Base-by-base conservation (phyloP, 2,113 vertebrate species). In the Buteo buteo region DNA sequence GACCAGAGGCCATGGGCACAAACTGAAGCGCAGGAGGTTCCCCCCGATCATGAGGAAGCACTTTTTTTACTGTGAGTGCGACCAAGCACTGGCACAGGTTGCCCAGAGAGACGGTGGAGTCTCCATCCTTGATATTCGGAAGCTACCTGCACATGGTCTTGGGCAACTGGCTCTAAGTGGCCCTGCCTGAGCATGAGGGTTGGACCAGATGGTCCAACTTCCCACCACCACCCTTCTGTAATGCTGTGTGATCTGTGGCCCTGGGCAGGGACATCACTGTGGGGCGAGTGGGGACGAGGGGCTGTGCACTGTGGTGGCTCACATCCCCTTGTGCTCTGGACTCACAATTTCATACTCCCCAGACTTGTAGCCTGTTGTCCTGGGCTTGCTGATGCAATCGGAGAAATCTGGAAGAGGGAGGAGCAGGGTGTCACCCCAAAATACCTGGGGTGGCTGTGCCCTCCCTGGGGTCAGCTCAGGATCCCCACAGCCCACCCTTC, bases 331-430 rank as follows among this genome's bases (percentile, higher is more conserved):
- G 17, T 5, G 24, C 22, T 16, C 66, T 28, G 19, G 6, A 88
- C 93, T 89, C 79, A 99, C 99, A 13, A 99, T 99, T 97, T 99
- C 99, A 95, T 98, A 99, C 20, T 99, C 99, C 86, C 99, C 99
- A 14, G 99, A 99, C 96, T 99, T 99, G 47, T 99, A 99, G 69
- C 99, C 99, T 54, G 98, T 99, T 95, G 98, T 98, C 96, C 98
- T 98, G 97, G 96, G 98, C 98, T 98, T 98, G 96, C 98, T 99
- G 97, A 99, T 99, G 94, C 98, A 98, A 96, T 99, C 99, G 25
- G 99, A 99, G 97, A 99, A 99, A 96, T 99, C 99, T 99, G 97
- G 45, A 94, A 96, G 76, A 95, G 38, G 82, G 93, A 36, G 14
- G 74, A 16, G 34, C 64, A 90, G 42, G 86, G 44, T 79, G 62